Base-by-base conservation (phyloP, 2,888 invertebrate genomes). In the Ichneumoninae sp. region DNA sequence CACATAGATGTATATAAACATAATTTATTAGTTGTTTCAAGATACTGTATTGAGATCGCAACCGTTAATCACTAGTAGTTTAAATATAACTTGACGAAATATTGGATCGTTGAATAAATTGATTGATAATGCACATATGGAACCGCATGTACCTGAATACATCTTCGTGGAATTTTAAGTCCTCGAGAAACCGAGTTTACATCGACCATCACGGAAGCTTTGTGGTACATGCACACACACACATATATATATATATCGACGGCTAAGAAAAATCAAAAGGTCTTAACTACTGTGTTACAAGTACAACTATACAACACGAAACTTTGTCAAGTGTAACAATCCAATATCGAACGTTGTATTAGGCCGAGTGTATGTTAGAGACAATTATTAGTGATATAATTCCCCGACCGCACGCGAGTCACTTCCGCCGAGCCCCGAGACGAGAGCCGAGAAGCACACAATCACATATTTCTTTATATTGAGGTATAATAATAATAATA, bases 401-500 rank as follows among this genome's bases (percentile, higher is more conserved):
- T 90, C 90, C 92, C 92, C 92, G 92, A 92, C 91, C 93, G 79
- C 79, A 93, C 92, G 91, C 91, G 91, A 91, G 91, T 93, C 92
- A 92, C 93, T 92, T 91, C 93, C 93, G 93, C 93, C 93, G 93
- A 93, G 93, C 93, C 93, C 93, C 93, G 93, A 93, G 93, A 93
- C 92, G 90, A 93, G 93, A 93, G 93, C 93, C 93, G 91, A 93
- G 91, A 93, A 93, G 93, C 93, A 92, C 91, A 93, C 91, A 85
- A 82, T 85, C 79, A 85, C 79, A 85, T 80, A 82, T 82, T 70
- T 85, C 75, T 79, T 26, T 79, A n/a, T n/a, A n/a, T n/a, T 68
- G 63, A 76, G 71, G 52, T 75, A 4, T 60, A 30, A 30, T 30
- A 6, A 60, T 16, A n/a, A n/a, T n/a, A n/a, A n/a, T n/a, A n/a